Percentiles rank a stretch among this genome's conserved stretches.
Conservation (phyloP, 2,113 vertebrate genomes). For the Heteronetta atricapilla region DNA sequence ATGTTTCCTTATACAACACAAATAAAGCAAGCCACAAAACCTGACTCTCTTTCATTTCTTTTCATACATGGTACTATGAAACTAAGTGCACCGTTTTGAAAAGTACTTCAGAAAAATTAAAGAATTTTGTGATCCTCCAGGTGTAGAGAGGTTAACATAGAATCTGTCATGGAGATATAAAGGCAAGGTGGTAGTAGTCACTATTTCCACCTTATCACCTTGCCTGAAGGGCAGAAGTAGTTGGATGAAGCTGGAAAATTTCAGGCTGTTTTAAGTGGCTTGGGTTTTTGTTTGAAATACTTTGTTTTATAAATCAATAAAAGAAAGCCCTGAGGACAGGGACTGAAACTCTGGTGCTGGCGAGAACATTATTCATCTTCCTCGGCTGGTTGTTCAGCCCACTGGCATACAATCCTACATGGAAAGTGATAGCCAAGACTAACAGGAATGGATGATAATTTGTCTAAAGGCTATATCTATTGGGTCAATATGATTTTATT, state of each 20-base stretch:
- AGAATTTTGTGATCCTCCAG: background rate
- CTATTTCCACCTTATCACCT: background rate
- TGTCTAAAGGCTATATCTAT: background rate
- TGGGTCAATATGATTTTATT: background rate
- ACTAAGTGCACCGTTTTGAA: background rate
- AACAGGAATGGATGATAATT: conserved; percentile 10
- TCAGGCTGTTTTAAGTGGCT: background rate
- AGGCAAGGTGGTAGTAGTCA: background rate
- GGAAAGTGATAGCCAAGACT: background rate
- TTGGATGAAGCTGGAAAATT: background rate
- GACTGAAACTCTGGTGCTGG: background rate
- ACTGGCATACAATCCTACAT: conserved; percentile 1
- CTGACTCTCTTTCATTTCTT: background rate
- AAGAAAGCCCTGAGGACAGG: background rate
- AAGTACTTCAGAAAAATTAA: background rate
- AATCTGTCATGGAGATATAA: background rate
- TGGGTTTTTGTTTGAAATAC: background rate
- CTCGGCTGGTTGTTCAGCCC: background rate
- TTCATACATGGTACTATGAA: background rate
- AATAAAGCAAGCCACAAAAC: background rate
- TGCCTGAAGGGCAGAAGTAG: background rate
- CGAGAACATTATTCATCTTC: conserved; percentile 34
- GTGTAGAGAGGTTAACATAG: background rate
- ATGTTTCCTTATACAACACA: background rate
- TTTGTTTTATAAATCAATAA: conserved; percentile 45